Conservation (phyloP, 2,113 vertebrate species). For the Redunca redunca region DNA sequence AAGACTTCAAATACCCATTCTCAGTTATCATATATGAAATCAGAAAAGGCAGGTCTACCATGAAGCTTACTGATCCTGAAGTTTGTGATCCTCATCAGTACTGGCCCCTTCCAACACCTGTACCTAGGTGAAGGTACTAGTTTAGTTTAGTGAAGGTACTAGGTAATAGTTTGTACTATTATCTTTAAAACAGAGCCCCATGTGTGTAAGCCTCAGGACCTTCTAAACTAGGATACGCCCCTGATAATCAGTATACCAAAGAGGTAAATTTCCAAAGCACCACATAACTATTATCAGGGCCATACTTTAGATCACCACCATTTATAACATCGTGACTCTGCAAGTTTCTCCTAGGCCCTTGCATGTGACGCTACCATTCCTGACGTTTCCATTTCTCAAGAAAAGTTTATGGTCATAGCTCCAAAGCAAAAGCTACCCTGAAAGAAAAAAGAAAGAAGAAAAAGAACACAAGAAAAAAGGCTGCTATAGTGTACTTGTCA, state of each 20-base stretch:
- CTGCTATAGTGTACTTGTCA: slow-evolving; percentile 32
- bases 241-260: not conserved
- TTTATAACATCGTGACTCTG: not conserved
- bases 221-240: not conserved
- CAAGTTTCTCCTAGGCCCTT: not conserved
- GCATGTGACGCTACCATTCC: not conserved
- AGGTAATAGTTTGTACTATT: not conserved
- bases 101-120: not conserved
- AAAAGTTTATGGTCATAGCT: slow-evolving; percentile 22
- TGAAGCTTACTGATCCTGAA: not conserved
- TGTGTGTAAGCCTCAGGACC: not conserved
- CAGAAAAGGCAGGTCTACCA: not conserved
- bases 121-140: not conserved
- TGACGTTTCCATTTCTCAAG: not conserved
- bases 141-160: too few species aligned
- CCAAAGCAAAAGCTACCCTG: slow-evolving; percentile 13
- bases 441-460: not conserved
- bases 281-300: slow-evolving; percentile 20
- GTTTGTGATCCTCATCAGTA: not conserved
- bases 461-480: not conserved
- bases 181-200: not conserved
- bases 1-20: not conserved
- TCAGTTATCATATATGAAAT: not conserved
- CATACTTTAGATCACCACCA: not conserved
- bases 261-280: slow-evolving; percentile 40